These are phyloP conservation scores for Bufo bufo DNA, from an alignment of 2,113 vertebrate genomes.

Conservation along the genomic window DNA sequence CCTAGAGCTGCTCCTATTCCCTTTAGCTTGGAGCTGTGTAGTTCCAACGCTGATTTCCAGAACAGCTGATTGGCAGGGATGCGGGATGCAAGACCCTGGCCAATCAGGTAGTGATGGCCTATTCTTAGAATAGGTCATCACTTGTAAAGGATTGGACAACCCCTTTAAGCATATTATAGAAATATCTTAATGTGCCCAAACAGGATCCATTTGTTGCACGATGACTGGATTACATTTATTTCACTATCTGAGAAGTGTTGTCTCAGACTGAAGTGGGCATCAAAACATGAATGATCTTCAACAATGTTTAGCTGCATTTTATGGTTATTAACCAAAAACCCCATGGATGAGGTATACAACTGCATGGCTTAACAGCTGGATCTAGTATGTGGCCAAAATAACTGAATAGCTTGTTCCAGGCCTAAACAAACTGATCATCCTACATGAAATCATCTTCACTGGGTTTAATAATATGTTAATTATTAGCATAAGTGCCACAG, in stretches of 20 bases:
- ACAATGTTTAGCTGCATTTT: not conserved
- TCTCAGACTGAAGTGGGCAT: not conserved
- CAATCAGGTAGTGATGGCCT: too few species aligned
- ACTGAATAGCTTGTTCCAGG: not conserved
- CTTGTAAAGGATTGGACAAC: not conserved
- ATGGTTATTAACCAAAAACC: not conserved
- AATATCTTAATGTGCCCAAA: not conserved
- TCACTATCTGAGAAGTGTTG: not conserved
- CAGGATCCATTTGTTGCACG: not conserved
- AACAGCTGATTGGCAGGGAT: too few species aligned
- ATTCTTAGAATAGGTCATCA: too few species aligned
- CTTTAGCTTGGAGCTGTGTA: too few species aligned
- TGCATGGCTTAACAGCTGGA: too few species aligned
- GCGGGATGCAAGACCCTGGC: too few species aligned
- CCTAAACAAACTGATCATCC: not conserved
- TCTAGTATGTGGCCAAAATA: not conserved
- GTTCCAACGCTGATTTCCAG: too few species aligned
- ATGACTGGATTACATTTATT: not conserved
- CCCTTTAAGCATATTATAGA: not conserved
- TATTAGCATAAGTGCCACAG: not conserved
- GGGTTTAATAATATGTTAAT: not conserved
- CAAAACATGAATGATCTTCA: not conserved
- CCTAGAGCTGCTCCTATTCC: too few species aligned
- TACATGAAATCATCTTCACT: not conserved
- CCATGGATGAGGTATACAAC: not conserved